phyloP scores from a whole-genome alignment of 2,888 invertebrate species.

The Coronaproctus castanopsis region DNA sequence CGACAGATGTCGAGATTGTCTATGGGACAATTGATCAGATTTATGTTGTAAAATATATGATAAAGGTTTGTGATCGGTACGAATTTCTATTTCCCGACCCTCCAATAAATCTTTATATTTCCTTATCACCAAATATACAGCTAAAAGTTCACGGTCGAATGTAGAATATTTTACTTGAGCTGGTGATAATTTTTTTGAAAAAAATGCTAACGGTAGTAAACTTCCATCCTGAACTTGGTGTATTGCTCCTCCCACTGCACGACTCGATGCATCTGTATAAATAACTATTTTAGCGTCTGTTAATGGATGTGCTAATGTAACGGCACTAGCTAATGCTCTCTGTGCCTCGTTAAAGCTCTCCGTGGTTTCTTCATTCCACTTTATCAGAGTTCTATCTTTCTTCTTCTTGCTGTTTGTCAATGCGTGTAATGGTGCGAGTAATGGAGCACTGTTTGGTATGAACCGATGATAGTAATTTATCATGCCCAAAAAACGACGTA shows the following conservation, averaged over 20 bases:
- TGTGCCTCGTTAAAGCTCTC: constrained; percentile 20
- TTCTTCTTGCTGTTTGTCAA: constrained; percentile 5
- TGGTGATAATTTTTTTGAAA: constrained; percentile 17
- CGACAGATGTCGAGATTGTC: constrained; percentile 23
- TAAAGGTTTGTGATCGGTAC: constrained; percentile 5
- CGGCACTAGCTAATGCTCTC: not conserved
- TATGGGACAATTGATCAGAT: not conserved
- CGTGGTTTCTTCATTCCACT: constrained; percentile 14
- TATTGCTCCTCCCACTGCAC: constrained; percentile 25
- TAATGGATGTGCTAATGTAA: constrained; percentile 6
- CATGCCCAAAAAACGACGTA: constrained; percentile 24
- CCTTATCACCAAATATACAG: constrained; percentile 12
- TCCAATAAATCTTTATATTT: constrained; percentile 22
- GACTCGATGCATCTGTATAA: constrained; percentile 22
- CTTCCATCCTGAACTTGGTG: constrained; percentile 21
- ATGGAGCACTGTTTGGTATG: constrained; percentile 23
- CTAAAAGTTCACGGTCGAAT: constrained; percentile 24
- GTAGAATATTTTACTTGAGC: constrained; percentile 25
- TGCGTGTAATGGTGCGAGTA: constrained; percentile 15
- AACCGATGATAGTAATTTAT: constrained; percentile 25
- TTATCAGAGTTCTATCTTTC: constrained; percentile 9
- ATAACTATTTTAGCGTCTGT: constrained; percentile 4
- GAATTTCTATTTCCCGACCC: constrained; percentile 10
- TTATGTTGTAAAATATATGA: not conserved
- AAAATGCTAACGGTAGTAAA: constrained; percentile 18